Evolutionary conservation across 2,113 vertebrate species (phyloP).

Genomic region (Zosterops japonicus): DNA sequence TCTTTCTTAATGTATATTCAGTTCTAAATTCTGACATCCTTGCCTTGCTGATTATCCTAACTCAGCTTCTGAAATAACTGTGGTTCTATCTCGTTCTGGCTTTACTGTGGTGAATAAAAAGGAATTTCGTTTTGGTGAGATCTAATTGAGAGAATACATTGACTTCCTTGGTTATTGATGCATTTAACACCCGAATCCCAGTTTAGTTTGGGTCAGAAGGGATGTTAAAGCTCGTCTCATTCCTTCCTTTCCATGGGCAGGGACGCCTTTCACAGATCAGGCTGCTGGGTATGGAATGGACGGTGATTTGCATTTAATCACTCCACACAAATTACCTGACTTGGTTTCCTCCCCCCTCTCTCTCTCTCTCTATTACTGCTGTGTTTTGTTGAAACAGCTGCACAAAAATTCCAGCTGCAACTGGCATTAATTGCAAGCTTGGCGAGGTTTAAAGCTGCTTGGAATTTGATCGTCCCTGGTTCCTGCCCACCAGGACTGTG

Average conservation of each 20-base stretch:
- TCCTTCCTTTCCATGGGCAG: not conserved
- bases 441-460: fast-evolving
- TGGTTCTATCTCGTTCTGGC: fast-evolving
- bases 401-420: not conserved
- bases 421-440: not conserved
- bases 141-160: fast-evolving
- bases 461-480: not conserved
- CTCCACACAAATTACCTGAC: not conserved
- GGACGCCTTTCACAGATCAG: not conserved
- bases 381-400: not conserved
- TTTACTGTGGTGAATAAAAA: not conserved
- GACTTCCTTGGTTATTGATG: fast-evolving
- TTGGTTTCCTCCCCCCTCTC: not conserved
- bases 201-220: not conserved
- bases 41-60: not conserved
- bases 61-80: not conserved
- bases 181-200: not conserved
- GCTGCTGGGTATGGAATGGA: not conserved
- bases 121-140: not conserved
- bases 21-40: not conserved
- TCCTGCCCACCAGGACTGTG: not conserved
- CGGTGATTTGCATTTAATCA: not conserved
- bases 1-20: fast-evolving
- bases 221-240: not conserved
- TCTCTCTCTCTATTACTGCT: not conserved